phyloP scores from a whole-genome alignment of 2,888 invertebrate species.

The Drosophila prolongata region DNA sequence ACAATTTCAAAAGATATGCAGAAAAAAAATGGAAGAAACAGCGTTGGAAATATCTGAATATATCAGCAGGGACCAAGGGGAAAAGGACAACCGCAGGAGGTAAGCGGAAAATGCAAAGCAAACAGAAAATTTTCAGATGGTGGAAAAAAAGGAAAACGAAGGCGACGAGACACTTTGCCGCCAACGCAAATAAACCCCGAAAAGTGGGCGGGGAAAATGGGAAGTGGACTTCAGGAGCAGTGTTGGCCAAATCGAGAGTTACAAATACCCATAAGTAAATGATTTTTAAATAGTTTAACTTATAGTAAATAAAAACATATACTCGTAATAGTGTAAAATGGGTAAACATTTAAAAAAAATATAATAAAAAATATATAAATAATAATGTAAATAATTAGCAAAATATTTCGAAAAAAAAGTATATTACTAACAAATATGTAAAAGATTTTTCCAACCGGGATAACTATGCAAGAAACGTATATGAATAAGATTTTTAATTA shows the following conservation, averaged over 20 bases:
- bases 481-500: too few relatives aligned
- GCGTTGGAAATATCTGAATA: slow-evolving; percentile 72
- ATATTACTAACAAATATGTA: too few relatives aligned
- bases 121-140: slow-evolving; percentile 56
- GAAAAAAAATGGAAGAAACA: slow-evolving; percentile 45
- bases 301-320: too few relatives aligned
- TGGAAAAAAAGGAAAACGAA: slow-evolving; percentile 4
- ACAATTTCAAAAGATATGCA: slow-evolving; percentile 79
- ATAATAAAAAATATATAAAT: too few relatives aligned
- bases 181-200: slow-evolving; percentile 73
- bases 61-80: slow-evolving; percentile 39
- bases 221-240: slow-evolving; percentile 18
- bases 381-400: too few relatives aligned
- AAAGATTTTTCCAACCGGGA: too few relatives aligned
- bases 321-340: too few relatives aligned
- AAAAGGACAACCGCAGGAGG: slow-evolving; percentile 57
- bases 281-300: too few relatives aligned
- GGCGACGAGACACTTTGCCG: slow-evolving; percentile 80
- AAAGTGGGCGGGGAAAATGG: slow-evolving; percentile 25
- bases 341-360: too few relatives aligned
- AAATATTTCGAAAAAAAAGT: too few relatives aligned
- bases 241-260: neutral
- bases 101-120: slow-evolving; percentile 73
- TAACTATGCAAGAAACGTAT: too few relatives aligned
- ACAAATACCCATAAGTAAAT: neutral